Conservation (phyloP, 2,888 invertebrate species). For the Peribatodes rhomboidaria region DNA sequence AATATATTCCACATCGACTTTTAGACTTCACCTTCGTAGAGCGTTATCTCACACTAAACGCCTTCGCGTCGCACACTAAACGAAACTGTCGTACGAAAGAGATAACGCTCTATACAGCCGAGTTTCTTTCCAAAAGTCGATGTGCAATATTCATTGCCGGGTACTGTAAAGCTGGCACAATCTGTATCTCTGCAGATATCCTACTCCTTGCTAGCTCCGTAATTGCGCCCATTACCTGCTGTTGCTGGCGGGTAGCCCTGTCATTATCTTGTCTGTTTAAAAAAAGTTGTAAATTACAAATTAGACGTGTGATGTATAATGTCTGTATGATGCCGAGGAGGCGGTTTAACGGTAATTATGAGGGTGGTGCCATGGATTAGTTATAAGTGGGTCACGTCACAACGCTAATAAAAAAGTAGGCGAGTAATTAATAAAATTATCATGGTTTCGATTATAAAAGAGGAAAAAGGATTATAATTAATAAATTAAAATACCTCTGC, state of each 20-base stretch:
- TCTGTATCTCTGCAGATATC: background rate
- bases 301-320: conserved; percentile 24
- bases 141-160: too few species aligned
- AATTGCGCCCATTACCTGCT: conserved; percentile 52
- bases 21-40: too few species aligned
- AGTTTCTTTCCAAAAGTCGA: too few species aligned
- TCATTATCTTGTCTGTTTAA: conserved; percentile 66
- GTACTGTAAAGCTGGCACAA: background rate
- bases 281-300: conserved; percentile 34
- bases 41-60: too few species aligned
- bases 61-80: too few species aligned
- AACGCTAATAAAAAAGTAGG: background rate
- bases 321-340: conserved; percentile 19
- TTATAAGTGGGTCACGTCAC: conserved; percentile 4
- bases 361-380: conserved; percentile 11
- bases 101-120: too few species aligned
- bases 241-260: conserved; percentile 55
- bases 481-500: too few species aligned
- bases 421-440: background rate
- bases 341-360: conserved; percentile 13
- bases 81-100: too few species aligned
- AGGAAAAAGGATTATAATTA: too few species aligned
- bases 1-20: too few species aligned
- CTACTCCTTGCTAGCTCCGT: background rate
- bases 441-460: too few species aligned